These are phyloP conservation scores for Nymphalis io DNA, from an alignment of 1,140 invertebrate species.

Conservation along the genomic window DNA sequence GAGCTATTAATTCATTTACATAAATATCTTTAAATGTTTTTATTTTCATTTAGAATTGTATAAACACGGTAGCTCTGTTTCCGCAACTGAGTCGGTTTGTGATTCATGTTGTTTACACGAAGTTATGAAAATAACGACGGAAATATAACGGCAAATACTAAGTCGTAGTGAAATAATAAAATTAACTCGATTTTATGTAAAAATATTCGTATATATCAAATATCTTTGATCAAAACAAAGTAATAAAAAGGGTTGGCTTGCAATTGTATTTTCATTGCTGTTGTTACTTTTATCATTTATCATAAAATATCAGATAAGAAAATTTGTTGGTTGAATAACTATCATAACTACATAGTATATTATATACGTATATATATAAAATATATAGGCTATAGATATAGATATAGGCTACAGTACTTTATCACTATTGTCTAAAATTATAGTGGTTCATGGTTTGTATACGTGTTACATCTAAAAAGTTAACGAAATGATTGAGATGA, in stretches of 20 bases:
- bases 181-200: not conserved
- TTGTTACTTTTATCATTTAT: conserved; percentile 10
- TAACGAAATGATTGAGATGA: too few species aligned
- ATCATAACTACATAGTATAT: too few species aligned
- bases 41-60: conserved; percentile 7
- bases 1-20: conserved; percentile 9
- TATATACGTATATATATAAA: too few species aligned
- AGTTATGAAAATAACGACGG: not conserved
- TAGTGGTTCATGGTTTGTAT: too few species aligned
- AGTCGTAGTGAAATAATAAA: not conserved
- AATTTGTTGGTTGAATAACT: not conserved
- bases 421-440: too few species aligned
- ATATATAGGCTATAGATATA: too few species aligned
- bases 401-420: too few species aligned
- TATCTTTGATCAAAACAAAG: not conserved
- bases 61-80: conserved; percentile 1
- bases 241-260: not conserved
- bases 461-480: too few species aligned
- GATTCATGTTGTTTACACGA: not conserved
- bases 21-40: not conserved
- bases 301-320: conserved; percentile 12
- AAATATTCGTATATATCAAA: not conserved
- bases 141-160: not conserved
- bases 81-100: not conserved
- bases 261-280: conserved; percentile 1